Percentiles rank a stretch among this genome's conserved stretches.
Evolutionary conservation across 2,113 vertebrate genomes (phyloP).

Genomic region (Callocephalon fimbriatum): DNA sequence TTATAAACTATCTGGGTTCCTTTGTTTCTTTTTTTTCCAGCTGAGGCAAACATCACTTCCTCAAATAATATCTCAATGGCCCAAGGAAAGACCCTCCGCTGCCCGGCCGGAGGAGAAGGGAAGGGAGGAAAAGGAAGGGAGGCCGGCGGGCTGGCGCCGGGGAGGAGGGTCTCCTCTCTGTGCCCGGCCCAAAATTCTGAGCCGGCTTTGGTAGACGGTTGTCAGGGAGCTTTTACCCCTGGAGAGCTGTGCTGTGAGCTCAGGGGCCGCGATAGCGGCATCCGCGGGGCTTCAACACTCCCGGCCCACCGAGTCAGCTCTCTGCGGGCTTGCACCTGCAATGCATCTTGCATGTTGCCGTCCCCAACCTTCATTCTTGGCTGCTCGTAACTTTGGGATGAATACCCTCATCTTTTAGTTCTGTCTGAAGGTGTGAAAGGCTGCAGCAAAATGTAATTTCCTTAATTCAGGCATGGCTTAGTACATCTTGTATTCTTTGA

Average conservation of each 20-base stretch:
- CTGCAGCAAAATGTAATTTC: background rate
- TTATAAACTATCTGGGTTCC: too few relatives aligned
- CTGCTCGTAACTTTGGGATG: background rate
- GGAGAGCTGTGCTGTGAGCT: background rate
- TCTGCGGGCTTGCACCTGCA: background rate
- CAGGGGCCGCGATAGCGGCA: background rate
- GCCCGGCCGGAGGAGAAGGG: background rate
- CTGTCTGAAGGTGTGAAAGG: background rate
- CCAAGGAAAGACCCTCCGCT: background rate
- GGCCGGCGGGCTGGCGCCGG: background rate
- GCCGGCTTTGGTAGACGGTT: fast-evolving
- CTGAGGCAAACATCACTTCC: too few relatives aligned
- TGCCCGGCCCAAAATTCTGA: background rate
- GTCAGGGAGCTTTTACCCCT: background rate
- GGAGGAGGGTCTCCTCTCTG: background rate
- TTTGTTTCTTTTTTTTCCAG: too few relatives aligned
- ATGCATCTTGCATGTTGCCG: fast-evolving
- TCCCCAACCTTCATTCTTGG: background rate
- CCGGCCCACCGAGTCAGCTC: fast-evolving
- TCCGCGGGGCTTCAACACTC: background rate
- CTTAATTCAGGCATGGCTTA: background rate
- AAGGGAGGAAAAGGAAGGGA: background rate
- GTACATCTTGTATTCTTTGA: fast-evolving
- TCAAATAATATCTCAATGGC: too few relatives aligned
- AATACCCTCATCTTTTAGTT: background rate